phyloP scores from a whole-genome alignment of 2,797 vertebrate species.

The Nyctalus aviator region DNA sequence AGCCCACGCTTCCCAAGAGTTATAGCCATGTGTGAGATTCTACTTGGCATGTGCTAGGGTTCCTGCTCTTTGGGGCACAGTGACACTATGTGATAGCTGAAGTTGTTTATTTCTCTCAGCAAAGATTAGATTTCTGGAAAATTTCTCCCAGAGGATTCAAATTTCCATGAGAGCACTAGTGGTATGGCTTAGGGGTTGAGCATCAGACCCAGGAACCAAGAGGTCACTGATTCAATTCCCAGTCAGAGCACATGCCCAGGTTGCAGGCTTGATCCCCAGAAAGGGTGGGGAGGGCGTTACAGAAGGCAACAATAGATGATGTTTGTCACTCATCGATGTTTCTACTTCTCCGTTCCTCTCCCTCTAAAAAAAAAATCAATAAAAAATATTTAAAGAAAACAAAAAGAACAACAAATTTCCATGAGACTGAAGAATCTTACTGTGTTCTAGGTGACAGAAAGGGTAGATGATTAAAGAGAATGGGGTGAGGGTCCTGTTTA shows the following conservation, averaged over 20 bases:
- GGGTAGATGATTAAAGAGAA: neutral
- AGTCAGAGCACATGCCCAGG: too few relatives aligned
- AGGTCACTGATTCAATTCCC: too few relatives aligned
- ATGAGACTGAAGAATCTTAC: neutral
- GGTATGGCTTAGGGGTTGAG: too few relatives aligned
- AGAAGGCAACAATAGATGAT: too few relatives aligned
- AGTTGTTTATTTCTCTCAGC: neutral
- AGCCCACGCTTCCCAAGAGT: neutral
- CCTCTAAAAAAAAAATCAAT: too few relatives aligned
- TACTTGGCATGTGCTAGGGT: neutral
- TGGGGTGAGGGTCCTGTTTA: neutral
- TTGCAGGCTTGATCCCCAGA: too few relatives aligned
- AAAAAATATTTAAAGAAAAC: too few relatives aligned
- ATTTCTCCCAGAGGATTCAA: neutral
- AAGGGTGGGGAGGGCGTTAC: too few relatives aligned
- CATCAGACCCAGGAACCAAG: too few relatives aligned
- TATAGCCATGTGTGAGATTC: neutral
- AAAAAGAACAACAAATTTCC: neutral
- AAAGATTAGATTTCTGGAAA: neutral
- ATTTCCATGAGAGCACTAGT: neutral
- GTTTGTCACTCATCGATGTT: too few relatives aligned
- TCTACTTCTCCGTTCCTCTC: too few relatives aligned
- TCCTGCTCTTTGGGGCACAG: neutral
- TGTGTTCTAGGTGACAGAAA: conserved; percentile 4
- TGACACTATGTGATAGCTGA: neutral